Base-by-base conservation (phyloP, 2,113 vertebrate species). In the Diglossa brunneiventris region DNA sequence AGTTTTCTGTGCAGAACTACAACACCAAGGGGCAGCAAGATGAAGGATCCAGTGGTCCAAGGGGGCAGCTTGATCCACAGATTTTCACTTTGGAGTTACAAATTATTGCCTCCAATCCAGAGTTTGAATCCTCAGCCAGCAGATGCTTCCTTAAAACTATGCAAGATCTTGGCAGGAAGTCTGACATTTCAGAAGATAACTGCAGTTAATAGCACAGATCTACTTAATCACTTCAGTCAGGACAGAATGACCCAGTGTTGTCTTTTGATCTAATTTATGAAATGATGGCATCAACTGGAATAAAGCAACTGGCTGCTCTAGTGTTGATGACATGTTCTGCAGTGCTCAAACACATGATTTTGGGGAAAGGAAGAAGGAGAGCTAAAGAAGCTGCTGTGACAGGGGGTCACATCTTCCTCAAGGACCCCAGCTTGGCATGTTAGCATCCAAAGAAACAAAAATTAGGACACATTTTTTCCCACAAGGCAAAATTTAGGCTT, bases 201-300 rank as follows among this genome's bases (percentile, higher is more conserved):
- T 72, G 47, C 61, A 86, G 76, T 86, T 92, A 95, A 94, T 73
- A 91, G 72, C 64, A 88, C 58, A 93, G 80, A 81, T 79, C 89
- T 69, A 50, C 73, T 96, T 93, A 62, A 94, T 93, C 93, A 87
- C 37, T 93, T 86, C 66, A 92, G 73, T 61, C 49, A 86, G 95
- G 90, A 92, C 94, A 96, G 80, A 90, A 73, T 79, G 95, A 97
- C 96, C 96, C 90, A 87, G 61, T 72, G 69, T 64, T 33, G 2
- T 90, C 68, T 92, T 94, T 92, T 82, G 88, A 92, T 86, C 72
- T 96, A 87, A 95, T 94, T 95, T 92, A 95, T 90, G 42, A 86
- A 95, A 96, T 22, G 27, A 92, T 88, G 72, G 68, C 86, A 50
- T 84, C 83, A 58, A 87, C 73, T 12, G 46, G 73, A 26, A 70